Evolutionary conservation across 2,888 invertebrate species (phyloP).

Genomic region (Macrosiphum euphorbiae): DNA sequence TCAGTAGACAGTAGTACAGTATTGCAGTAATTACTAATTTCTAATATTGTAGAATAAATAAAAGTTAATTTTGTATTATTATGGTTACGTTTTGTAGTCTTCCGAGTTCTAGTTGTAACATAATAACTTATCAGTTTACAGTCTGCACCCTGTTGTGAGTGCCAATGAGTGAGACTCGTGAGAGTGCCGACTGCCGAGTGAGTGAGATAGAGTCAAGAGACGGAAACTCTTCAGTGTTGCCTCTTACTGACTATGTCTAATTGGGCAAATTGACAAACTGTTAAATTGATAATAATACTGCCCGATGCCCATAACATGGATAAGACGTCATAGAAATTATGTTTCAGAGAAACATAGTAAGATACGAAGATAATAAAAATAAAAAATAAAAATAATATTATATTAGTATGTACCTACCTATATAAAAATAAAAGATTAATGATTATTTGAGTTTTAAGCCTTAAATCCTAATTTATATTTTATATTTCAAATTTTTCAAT

Average conservation of each 20-base stretch:
- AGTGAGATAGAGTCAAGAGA: background rate
- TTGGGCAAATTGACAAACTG: background rate
- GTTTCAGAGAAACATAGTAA: background rate
- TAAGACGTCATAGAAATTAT: background rate
- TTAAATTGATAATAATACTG: background rate
- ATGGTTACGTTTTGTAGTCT: too few relatives aligned
- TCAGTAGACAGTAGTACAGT: too few relatives aligned
- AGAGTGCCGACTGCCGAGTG: too few relatives aligned
- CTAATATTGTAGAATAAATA: too few relatives aligned
- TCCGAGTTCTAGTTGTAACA: too few relatives aligned
- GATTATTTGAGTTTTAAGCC: background rate
- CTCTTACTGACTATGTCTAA: background rate
- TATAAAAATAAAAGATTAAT: background rate
- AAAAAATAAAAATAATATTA: background rate
- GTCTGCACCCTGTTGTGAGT: too few relatives aligned
- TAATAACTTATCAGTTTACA: too few relatives aligned
- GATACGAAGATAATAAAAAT: background rate
- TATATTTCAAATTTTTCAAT: background rate
- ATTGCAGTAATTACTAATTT: too few relatives aligned
- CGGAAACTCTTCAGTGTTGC: background rate
- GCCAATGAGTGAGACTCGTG: background rate
- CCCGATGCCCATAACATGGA: too few relatives aligned
- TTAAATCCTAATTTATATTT: background rate
- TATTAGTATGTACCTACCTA: background rate
- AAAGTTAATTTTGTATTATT: too few relatives aligned